These are phyloP conservation scores for Tipula unca DNA, from an alignment of 2,888 invertebrate species.

Conservation along the genomic window DNA sequence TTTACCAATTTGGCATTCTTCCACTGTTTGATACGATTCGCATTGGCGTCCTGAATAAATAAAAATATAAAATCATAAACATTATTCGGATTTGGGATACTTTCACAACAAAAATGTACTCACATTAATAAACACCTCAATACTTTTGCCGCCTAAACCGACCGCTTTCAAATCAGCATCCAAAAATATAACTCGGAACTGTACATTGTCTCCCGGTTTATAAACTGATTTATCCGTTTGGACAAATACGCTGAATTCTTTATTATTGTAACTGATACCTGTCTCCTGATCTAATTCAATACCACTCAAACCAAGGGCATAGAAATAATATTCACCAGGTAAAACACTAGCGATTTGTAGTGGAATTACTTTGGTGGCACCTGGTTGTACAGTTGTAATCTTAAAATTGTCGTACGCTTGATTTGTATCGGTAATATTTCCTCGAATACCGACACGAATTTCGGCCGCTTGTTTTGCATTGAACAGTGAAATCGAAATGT, in stretches of 20 bases:
- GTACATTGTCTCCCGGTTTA: conserved; percentile 73
- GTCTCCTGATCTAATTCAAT: conserved; percentile 66
- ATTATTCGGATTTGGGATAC: neutral
- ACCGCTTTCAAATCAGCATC: conserved; percentile 67
- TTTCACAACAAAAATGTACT: conserved; percentile 29
- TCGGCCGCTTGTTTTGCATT: conserved; percentile 51
- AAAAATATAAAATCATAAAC: neutral
- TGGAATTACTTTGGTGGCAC: conserved; percentile 58
- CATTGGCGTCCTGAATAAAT: conserved; percentile 54
- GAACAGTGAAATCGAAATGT: conserved; percentile 62
- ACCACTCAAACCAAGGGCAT: conserved; percentile 64
- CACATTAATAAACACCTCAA: conserved; percentile 51
- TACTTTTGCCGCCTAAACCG: neutral
- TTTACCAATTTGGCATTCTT: conserved; percentile 53
- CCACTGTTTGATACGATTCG: conserved; percentile 78
- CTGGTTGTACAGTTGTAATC: conserved; percentile 60
- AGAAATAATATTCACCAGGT: conserved; percentile 68
- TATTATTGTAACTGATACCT: conserved; percentile 60
- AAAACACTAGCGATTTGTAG: conserved; percentile 53
- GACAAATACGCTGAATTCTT: conserved; percentile 77
- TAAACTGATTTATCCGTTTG: conserved; percentile 91
- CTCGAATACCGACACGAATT: conserved; percentile 66
- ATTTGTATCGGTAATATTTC: conserved; percentile 47
- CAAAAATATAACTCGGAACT: conserved; percentile 52
- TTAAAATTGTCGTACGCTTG: conserved; percentile 61